Evolutionary conservation across 2,888 invertebrate species (phyloP).

Genomic region (Ptychoptera contaminata): DNA sequence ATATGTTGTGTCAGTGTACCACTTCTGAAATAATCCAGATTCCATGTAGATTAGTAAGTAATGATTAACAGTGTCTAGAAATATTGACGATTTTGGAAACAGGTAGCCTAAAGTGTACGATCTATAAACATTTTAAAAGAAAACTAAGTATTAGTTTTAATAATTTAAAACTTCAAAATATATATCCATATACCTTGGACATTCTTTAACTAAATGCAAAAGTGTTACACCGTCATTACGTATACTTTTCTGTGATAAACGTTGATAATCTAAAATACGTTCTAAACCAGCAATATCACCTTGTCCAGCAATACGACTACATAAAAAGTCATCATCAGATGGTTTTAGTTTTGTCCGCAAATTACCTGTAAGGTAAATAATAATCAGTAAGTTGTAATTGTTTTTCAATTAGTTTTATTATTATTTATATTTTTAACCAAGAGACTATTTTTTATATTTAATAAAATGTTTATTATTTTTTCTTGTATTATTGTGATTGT

Average conservation of each 20-base stretch:
- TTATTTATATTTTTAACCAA: too few species aligned
- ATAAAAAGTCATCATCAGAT: conserved; percentile 4
- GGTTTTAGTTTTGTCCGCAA: conserved; percentile 4
- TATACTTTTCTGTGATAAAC: conserved; percentile 4
- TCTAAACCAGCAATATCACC: conserved; percentile 5
- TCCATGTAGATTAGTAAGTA: conserved; percentile 9
- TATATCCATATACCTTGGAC: conserved; percentile 9
- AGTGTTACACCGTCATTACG: conserved; percentile 8
- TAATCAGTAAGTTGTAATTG: too few species aligned
- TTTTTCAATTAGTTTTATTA: too few species aligned
- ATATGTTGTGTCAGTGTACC: conserved; percentile 10
- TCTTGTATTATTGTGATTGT: too few species aligned
- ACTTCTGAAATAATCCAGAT: conserved; percentile 11
- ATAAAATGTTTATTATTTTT: too few species aligned
- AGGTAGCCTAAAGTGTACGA: conserved; percentile 11
- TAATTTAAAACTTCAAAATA: not conserved
- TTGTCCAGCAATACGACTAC: not conserved
- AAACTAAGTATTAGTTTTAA: not conserved
- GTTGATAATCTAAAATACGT: not conserved
- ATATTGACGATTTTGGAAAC: conserved; percentile 12
- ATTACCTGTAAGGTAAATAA: conserved; percentile 2
- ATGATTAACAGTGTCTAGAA: conserved; percentile 10
- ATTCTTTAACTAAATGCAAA: conserved; percentile 11
- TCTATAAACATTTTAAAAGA: conserved; percentile 4
- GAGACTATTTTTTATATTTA: too few species aligned